phyloP scores from a whole-genome alignment of 2,888 invertebrate genomes.

The Drosophila acutilabella region DNA sequence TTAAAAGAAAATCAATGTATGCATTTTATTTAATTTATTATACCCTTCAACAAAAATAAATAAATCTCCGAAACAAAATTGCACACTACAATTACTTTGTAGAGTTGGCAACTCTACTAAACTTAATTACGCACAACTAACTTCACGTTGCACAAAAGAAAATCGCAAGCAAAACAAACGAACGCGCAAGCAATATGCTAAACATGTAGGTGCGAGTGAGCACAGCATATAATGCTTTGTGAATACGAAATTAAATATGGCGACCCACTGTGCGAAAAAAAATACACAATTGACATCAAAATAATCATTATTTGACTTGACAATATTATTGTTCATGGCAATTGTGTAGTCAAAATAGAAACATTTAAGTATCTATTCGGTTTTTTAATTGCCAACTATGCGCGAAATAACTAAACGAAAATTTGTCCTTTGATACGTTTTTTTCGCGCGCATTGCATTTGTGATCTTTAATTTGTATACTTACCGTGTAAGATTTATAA shows the following conservation, averaged over 20 bases:
- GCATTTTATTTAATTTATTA: too few species aligned
- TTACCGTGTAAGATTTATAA: slow-evolving; percentile 51
- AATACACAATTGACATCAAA: slow-evolving; percentile 15
- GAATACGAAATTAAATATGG: slow-evolving; percentile 75
- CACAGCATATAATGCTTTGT: slow-evolving; percentile 36
- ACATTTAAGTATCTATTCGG: not conserved
- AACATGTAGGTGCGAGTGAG: slow-evolving; percentile 49
- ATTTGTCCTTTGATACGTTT: not conserved
- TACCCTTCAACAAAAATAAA: too few species aligned
- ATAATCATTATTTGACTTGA: slow-evolving; percentile 39
- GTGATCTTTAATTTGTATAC: slow-evolving; percentile 38
- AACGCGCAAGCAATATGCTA: slow-evolving; percentile 57
- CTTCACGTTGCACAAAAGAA: slow-evolving; percentile 77
- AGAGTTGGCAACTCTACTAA: slow-evolving; percentile 58
- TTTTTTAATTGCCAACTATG: not conserved
- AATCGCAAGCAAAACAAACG: slow-evolving; percentile 76
- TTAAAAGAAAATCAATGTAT: not conserved
- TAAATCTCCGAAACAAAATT: not conserved
- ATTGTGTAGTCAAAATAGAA: not conserved
- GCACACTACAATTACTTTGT: slow-evolving; percentile 20
- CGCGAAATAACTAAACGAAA: not conserved
- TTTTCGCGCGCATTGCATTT: slow-evolving; percentile 65
- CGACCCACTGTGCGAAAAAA: slow-evolving; percentile 65
- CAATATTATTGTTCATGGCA: slow-evolving; percentile 2
- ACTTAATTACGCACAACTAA: slow-evolving; percentile 63